Percentiles rank a stretch among this genome's conserved stretches.
Conservation (phyloP, 1,140 invertebrate genomes). For the Protaetia brevitarsis region DNA sequence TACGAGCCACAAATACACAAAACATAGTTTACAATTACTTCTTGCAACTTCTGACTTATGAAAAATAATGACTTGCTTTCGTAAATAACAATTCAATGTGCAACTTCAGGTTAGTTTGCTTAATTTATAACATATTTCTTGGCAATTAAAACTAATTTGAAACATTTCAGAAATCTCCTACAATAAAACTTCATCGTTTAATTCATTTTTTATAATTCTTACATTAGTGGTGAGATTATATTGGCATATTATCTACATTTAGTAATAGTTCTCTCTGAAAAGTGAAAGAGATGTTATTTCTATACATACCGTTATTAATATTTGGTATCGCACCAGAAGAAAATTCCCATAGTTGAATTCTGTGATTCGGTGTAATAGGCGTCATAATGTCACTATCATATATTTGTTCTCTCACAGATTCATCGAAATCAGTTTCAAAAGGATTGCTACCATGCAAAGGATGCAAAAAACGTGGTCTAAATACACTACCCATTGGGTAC, state of each 20-base stretch:
- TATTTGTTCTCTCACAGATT: constrained; percentile 44
- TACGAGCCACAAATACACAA: no score
- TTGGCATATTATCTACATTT: not conserved
- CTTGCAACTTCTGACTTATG: no score
- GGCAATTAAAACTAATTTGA: no score
- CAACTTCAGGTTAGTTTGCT: no score
- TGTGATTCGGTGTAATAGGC: constrained; percentile 58
- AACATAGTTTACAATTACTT: no score
- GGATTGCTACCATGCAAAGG: constrained; percentile 47
- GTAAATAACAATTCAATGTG: no score
- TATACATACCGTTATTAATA: constrained; percentile 65
- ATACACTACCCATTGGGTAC: constrained; percentile 36
- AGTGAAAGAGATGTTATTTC: not conserved
- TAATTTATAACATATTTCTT: no score
- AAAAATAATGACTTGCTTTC: no score
- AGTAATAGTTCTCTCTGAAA: not conserved
- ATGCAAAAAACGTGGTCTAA: constrained; percentile 48
- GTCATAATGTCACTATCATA: constrained; percentile 46
- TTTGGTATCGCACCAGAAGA: constrained; percentile 67
- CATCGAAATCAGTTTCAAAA: constrained; percentile 48
- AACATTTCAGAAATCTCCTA: no score
- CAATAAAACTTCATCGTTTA: no score
- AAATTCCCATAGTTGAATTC: constrained; percentile 84
- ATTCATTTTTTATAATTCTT: no score
- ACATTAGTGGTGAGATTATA: no score